Evolutionary conservation across 2,113 vertebrate species (phyloP).

Genomic region (Thermophis baileyi): DNA sequence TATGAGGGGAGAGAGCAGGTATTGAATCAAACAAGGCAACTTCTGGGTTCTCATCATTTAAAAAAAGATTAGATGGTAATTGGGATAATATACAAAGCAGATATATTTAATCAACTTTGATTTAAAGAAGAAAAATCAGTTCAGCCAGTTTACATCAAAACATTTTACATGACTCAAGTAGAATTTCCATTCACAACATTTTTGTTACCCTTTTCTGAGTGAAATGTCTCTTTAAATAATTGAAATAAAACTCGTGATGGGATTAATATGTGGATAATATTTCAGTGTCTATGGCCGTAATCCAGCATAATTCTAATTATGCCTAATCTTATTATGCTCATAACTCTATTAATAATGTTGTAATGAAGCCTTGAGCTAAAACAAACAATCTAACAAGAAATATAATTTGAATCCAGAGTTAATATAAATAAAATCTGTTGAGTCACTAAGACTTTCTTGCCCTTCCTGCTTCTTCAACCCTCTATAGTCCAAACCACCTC

Average conservation of each 20-base stretch:
- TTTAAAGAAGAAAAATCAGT: background rate
- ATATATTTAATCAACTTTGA: background rate
- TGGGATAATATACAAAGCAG: background rate
- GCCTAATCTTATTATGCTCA: background rate
- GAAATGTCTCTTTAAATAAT: constrained; percentile 8
- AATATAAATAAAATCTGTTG: background rate
- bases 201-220: constrained; percentile 18
- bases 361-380: background rate
- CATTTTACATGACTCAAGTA: constrained; percentile 43
- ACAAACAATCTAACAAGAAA: background rate
- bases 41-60: background rate
- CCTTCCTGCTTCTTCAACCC: background rate
- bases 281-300: background rate
- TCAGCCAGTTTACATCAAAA: constrained; percentile 45
- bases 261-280: background rate
- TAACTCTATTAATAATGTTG: background rate
- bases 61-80: background rate
- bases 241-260: background rate
- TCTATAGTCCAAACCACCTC: background rate
- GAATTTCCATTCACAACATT: constrained; percentile 46
- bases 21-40: background rate
- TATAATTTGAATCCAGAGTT: background rate
- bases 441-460: background rate
- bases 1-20: background rate
- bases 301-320: background rate